Evolutionary conservation across 2,797 vertebrate genomes (phyloP).

Genomic region (Delichon dasypus): DNA sequence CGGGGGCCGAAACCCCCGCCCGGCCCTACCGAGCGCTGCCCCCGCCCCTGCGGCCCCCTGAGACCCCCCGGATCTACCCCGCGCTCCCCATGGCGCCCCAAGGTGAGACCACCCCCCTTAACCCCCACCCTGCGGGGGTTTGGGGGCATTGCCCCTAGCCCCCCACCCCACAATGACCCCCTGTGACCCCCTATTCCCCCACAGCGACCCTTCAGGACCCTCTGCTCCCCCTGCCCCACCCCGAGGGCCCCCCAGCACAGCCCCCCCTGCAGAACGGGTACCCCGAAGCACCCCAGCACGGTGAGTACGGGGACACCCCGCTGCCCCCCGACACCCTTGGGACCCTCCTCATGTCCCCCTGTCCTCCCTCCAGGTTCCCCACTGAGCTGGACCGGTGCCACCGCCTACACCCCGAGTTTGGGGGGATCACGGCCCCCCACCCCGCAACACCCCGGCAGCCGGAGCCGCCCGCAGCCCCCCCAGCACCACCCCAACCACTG

Average conservation of each 20-base stretch:
- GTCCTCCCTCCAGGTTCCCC: neutral
- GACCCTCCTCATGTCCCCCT: neutral
- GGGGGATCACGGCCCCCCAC: neutral
- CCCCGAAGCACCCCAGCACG: conserved; percentile 69
- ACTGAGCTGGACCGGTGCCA: conserved; percentile 50
- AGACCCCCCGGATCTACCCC: conserved; percentile 55
- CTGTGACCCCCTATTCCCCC: neutral
- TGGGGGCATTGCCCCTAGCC: neutral
- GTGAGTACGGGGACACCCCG: conserved; percentile 52
- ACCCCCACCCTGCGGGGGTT: neutral
- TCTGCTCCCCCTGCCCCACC: conserved; percentile 66
- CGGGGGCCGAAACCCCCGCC: neutral
- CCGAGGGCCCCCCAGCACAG: conserved; percentile 60
- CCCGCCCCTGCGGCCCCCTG: neutral
- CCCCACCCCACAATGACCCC: neutral
- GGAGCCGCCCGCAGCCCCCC: neutral
- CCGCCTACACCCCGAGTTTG: conserved; percentile 46
- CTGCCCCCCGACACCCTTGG: neutral
- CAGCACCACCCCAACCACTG: conserved; percentile 73
- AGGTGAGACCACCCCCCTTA: conserved; percentile 21
- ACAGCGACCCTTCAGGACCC: conserved; percentile 47
- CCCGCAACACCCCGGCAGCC: neutral
- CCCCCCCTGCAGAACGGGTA: conserved; percentile 74
- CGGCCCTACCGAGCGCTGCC: conserved; percentile 72
- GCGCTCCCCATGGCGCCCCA: conserved; percentile 63